Evolutionary conservation across 2,113 vertebrate genomes (phyloP).

Genomic region (Coturnix japonica): DNA sequence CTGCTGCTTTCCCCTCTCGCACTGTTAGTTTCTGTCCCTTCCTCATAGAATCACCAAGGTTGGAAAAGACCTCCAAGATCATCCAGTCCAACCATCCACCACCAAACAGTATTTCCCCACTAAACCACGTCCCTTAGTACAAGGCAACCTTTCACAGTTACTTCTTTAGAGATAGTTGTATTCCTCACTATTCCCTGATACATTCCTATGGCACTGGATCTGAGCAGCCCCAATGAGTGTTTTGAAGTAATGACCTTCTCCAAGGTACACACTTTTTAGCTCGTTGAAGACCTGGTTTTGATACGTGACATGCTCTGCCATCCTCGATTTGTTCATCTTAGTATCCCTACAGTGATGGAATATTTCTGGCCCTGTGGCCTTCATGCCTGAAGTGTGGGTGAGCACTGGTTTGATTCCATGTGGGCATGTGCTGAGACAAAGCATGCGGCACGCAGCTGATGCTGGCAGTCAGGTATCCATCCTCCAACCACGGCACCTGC

Average conservation of each 20-base stretch:
- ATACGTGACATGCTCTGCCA: background rate
- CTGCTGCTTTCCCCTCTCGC: background rate
- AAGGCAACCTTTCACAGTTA: background rate
- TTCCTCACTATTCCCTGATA: background rate
- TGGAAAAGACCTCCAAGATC: too few species aligned
- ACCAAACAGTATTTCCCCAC: too few species aligned
- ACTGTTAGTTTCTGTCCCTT: background rate
- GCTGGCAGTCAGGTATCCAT: background rate
- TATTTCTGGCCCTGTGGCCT: background rate
- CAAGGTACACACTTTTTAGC: fast-evolving
- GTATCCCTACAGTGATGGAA: fast-evolving
- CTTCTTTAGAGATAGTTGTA: background rate
- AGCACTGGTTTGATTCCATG: background rate
- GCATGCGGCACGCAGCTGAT: background rate
- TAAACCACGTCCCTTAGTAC: too few species aligned
- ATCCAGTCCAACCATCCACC: too few species aligned
- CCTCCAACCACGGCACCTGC: fast-evolving
- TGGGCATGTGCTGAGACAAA: background rate
- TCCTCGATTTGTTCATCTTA: background rate
- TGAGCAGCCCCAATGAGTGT: background rate
- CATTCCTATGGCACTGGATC: fast-evolving
- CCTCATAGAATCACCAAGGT: background rate
- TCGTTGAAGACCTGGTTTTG: background rate
- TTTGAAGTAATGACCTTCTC: background rate
- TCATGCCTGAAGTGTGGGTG: background rate